Evolutionary conservation across 2,113 vertebrate genomes (phyloP), one percentile per base, ranked within the genome.

Genomic region (Nansenia antarctica): DNA sequence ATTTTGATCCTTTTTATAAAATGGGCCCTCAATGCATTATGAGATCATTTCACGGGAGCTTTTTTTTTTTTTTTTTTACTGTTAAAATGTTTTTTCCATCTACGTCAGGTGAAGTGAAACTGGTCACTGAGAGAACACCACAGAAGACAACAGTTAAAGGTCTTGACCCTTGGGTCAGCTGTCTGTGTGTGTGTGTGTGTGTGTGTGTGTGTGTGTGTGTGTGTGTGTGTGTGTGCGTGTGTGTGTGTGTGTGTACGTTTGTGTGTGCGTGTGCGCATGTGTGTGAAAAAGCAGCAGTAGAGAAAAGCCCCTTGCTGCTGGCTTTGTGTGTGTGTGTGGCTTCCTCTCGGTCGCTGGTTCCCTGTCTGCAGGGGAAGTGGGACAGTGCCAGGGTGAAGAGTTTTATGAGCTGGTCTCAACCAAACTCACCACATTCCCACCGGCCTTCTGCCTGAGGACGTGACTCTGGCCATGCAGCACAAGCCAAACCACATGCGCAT

Each of bases 361-460:
- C 89, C 78, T 78, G 90, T 92, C 90, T 90, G 86, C 72, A 89
- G 86, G 81, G 91, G 91, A 92, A 92, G 90, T 78, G 73, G 80
- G 74, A 88, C 78, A 84, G 87, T 91, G 90, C 89, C 91, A 91
- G 87, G 82, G 83, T 86, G 84, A 82, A 82, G 66, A 77, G 83
- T 81, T 91, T 91, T 88, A 91, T 84, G 85, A 85, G 86, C 78
- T 84, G 86, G 85, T 85, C 82, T 87, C 71, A 11, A 87, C 86
- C 82, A 66, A 85, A 82, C 74, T 87, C 74, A 82, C 89, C 91
- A 81, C 90, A 84, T 89, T 92, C 90, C 89, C 91, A 92, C 89
- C 86, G 86, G 87, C 85, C 71, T 69, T 67, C 69, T 80, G 72
- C 67, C 74, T 60, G 76, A 81, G 82, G 86, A 92, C 88, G 89